Evolutionary conservation across 2,888 invertebrate species (phyloP).

Genomic region (Athetis lepigone): DNA sequence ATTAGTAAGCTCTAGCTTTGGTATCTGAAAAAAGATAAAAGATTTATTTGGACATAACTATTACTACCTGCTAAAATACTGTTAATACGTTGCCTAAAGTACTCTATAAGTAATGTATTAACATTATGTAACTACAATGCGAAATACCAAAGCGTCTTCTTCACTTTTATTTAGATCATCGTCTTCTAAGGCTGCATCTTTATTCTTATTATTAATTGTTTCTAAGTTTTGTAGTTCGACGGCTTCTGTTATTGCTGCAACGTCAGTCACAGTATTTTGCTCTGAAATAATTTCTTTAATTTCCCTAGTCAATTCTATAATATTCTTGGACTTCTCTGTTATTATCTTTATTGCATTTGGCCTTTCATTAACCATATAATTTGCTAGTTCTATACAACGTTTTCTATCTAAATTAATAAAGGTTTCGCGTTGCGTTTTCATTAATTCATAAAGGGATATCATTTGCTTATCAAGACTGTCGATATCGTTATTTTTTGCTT

Average conservation of each 20-base stretch:
- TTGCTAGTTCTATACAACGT: slow-evolving; percentile 75
- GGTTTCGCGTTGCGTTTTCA: slow-evolving; percentile 66
- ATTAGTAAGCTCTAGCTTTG: slow-evolving; percentile 73
- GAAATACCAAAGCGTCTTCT: slow-evolving; percentile 54
- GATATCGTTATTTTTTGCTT: slow-evolving; percentile 67
- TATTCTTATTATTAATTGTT: slow-evolving; percentile 19
- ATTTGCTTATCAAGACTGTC: slow-evolving; percentile 67
- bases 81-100: too few relatives aligned
- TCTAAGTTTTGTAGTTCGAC: slow-evolving; percentile 21
- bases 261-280: slow-evolving; percentile 25
- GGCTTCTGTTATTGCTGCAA: slow-evolving; percentile 12
- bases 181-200: slow-evolving; percentile 12
- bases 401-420: slow-evolving; percentile 68
- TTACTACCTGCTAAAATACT: too few relatives aligned
- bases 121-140: too few relatives aligned
- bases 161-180: slow-evolving; percentile 43
- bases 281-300: slow-evolving; percentile 53
- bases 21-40: slow-evolving; percentile 72
- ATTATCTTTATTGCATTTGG: slow-evolving; percentile 70
- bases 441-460: slow-evolving; percentile 64
- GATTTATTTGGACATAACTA: neutral
- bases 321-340: slow-evolving; percentile 64
- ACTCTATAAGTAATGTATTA: too few relatives aligned
- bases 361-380: slow-evolving; percentile 73
- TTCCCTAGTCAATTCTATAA: slow-evolving; percentile 65